Conservation (phyloP, 2,113 vertebrate species). For the Clarias gariepinus region DNA sequence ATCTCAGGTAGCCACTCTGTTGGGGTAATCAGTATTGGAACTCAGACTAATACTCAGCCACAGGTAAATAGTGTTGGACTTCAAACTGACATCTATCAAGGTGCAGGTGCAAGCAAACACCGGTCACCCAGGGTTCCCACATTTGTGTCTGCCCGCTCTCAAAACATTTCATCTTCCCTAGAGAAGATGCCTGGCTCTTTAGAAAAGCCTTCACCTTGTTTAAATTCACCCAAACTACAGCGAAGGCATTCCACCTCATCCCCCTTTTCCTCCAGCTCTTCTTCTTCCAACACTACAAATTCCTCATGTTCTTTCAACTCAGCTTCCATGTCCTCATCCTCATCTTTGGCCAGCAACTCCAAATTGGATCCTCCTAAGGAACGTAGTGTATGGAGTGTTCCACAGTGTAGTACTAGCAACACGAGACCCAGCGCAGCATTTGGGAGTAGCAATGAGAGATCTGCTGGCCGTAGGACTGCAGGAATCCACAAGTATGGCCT, state of each 20-base stretch:
- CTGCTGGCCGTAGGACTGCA: slow-evolving; percentile 65
- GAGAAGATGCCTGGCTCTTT: slow-evolving; percentile 81
- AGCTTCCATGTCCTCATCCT: slow-evolving; percentile 47
- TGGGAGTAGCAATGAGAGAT: slow-evolving; percentile 48
- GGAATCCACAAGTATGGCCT: slow-evolving; percentile 83
- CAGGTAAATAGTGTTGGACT: slow-evolving; percentile 84
- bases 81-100: slow-evolving; percentile 81
- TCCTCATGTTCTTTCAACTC: slow-evolving; percentile 48
- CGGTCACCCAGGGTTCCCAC: slow-evolving; percentile 81
- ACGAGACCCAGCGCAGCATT: slow-evolving; percentile 50
- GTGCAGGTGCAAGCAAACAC: slow-evolving; percentile 69
- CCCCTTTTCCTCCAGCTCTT: slow-evolving; percentile 51
- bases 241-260: slow-evolving; percentile 76
- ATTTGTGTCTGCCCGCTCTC: slow-evolving; percentile 78
- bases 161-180: slow-evolving; percentile 84
- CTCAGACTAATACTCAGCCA: slow-evolving; percentile 77
- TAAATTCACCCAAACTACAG: slow-evolving; percentile 88
- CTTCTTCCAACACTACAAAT: slow-evolving; percentile 48
- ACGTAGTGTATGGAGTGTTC: slow-evolving; percentile 80
- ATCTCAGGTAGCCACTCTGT: slow-evolving; percentile 75
- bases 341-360: slow-evolving; percentile 53
- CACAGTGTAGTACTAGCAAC: slow-evolving; percentile 79
- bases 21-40: slow-evolving; percentile 77
- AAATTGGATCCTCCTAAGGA: slow-evolving; percentile 79
- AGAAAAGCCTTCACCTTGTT: slow-evolving; percentile 77